A percentile compares a stretch with the other conserved stretches of the same genome.
phyloP scores from a whole-genome alignment of 2,888 invertebrate species.

The Linhomoeus sp. region DNA sequence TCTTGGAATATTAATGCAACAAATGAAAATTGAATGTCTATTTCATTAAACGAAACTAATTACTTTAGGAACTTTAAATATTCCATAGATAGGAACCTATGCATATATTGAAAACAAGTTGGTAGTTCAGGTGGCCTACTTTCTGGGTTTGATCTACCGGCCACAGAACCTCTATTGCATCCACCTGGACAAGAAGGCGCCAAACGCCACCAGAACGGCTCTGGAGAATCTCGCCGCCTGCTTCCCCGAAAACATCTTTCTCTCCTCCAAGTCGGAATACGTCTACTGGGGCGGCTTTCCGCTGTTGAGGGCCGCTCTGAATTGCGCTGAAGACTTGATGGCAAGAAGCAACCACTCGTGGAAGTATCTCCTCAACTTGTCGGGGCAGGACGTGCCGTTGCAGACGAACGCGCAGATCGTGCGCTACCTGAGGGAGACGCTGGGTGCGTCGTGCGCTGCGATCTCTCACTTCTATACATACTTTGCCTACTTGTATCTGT shows the following conservation, averaged over 20 bases:
- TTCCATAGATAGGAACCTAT: too few relatives aligned
- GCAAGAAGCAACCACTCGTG: constrained; percentile 15
- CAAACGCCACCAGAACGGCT: too few relatives aligned
- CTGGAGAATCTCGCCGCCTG: constrained; percentile 13
- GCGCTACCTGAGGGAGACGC: too few relatives aligned
- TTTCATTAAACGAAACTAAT: too few relatives aligned
- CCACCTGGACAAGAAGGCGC: constrained; percentile 21
- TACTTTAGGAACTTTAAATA: too few relatives aligned
- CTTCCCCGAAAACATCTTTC: constrained; percentile 27
- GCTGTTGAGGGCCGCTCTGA: constrained; percentile 25
- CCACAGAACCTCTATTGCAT: constrained; percentile 28
- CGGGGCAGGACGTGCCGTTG: constrained; percentile 26
- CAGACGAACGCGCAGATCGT: too few relatives aligned
- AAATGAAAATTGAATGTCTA: too few relatives aligned
- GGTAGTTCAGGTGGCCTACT: constrained; percentile 22
- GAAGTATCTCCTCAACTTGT: constrained; percentile 28
- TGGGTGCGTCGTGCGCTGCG: too few relatives aligned
- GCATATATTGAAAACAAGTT: too few relatives aligned
- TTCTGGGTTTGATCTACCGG: constrained; percentile 25
- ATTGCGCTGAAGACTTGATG: constrained; percentile 27
- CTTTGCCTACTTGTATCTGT: too few relatives aligned
- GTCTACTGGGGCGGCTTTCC: constrained; percentile 26
- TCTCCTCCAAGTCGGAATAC: constrained; percentile 19
- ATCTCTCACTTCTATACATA: too few relatives aligned
- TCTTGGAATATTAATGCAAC: too few relatives aligned